phyloP scores from a whole-genome alignment of 2,888 invertebrate genomes.

The Tetheella fluctuosa region DNA sequence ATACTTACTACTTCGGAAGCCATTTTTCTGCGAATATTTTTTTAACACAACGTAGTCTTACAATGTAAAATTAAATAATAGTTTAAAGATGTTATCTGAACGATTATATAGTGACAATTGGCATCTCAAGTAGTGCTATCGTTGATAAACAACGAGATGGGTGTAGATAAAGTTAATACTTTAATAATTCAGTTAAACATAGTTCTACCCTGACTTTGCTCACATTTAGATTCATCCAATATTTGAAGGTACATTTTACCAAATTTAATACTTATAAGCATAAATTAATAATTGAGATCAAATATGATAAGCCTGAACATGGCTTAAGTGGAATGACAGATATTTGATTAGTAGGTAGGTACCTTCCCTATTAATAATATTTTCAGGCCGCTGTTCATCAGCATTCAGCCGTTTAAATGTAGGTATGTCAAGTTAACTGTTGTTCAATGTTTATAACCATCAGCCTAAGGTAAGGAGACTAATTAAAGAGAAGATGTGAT shows the following conservation, averaged over 20 bases:
- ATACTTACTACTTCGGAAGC: slow-evolving; percentile 4
- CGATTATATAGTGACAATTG: slow-evolving; percentile 1
- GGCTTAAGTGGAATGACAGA: no score
- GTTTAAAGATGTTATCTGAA: slow-evolving; percentile 2
- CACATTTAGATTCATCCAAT: background rate
- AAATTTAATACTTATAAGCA: background rate
- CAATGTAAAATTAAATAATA: background rate
- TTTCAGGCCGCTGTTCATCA: no score
- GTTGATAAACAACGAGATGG: background rate
- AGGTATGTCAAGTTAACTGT: no score
- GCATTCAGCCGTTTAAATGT: no score
- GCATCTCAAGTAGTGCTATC: slow-evolving; percentile 5
- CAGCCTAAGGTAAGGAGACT: no score
- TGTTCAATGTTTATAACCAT: no score
- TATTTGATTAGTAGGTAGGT: no score
- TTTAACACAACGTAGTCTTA: background rate
- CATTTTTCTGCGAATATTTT: background rate
- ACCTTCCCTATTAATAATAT: no score
- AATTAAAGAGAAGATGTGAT: no score
- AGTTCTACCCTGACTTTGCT: background rate
- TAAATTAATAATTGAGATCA: background rate
- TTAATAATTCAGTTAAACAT: background rate
- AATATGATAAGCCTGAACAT: no score
- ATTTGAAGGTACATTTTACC: background rate
- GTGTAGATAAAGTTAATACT: slow-evolving; percentile 1